Evolutionary conservation across 2,888 invertebrate species (phyloP).

Genomic region (Volucella bombylans): DNA sequence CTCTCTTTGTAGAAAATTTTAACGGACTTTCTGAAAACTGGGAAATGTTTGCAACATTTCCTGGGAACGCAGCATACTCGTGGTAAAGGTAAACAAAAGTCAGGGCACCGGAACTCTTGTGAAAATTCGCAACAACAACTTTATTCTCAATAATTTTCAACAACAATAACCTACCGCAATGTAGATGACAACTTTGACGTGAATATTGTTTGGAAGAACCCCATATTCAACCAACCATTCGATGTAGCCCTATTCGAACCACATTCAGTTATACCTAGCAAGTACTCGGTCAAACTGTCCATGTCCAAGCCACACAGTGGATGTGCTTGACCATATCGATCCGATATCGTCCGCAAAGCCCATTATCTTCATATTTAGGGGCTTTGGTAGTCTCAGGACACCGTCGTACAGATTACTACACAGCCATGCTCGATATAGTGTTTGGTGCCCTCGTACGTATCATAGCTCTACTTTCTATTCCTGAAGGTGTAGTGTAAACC

Average conservation of each 20-base stretch:
- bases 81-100: constrained; percentile 77
- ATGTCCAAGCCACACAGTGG: constrained; percentile 76
- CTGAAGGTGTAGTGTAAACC: too few species aligned
- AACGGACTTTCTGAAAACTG: too few species aligned
- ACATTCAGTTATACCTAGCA: constrained; percentile 77
- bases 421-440: too few species aligned
- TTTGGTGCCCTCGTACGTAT: too few species aligned
- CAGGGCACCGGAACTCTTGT: constrained; percentile 82
- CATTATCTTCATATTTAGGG: too few species aligned
- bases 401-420: too few species aligned
- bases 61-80: constrained; percentile 81
- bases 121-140: constrained; percentile 79
- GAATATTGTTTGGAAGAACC: constrained; percentile 81
- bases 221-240: constrained; percentile 78
- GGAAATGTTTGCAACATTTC: constrained; percentile 55
- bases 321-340: too few species aligned
- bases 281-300: constrained; percentile 79
- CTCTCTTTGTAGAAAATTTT: too few species aligned
- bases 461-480: too few species aligned
- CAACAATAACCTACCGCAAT: constrained; percentile 79
- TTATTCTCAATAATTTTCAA: too few species aligned
- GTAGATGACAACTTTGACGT: constrained; percentile 79
- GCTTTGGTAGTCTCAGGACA: too few species aligned
- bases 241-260: constrained; percentile 80
- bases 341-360: too few species aligned